Conservation (phyloP, 2,888 invertebrate genomes). For the Brenthis hecate region DNA sequence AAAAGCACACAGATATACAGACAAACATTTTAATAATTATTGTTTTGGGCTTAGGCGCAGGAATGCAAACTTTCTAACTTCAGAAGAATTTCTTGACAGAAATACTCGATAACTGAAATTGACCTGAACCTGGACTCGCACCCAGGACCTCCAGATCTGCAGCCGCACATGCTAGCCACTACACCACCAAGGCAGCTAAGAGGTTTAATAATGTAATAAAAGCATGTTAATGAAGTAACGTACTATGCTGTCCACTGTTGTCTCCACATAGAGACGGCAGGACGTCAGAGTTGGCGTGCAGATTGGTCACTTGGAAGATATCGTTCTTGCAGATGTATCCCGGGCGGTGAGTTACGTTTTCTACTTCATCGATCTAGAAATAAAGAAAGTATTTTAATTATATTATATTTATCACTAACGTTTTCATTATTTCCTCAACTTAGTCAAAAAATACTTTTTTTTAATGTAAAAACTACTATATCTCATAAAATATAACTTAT, state of each 20-base stretch:
- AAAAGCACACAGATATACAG: too few species aligned
- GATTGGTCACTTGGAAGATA: slow-evolving; percentile 74
- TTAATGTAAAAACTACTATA: too few species aligned
- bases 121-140: neutral
- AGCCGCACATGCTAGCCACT: neutral
- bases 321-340: slow-evolving; percentile 77
- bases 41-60: too few species aligned
- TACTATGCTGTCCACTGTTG: slow-evolving; percentile 84
- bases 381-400: neutral
- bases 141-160: neutral
- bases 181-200: too few species aligned
- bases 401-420: neutral
- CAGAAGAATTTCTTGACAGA: too few species aligned
- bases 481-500: too few species aligned
- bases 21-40: too few species aligned
- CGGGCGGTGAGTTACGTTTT: slow-evolving; percentile 72
- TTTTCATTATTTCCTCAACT: too few species aligned
- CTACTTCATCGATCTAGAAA: slow-evolving; percentile 66
- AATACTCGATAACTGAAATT: neutral
- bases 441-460: neutral
- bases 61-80: neutral
- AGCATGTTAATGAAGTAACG: slow-evolving; percentile 45
- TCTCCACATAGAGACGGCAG: slow-evolving; percentile 83
- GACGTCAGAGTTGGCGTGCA: slow-evolving; percentile 75
- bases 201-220: too few species aligned